Conservation (phyloP, 2,888 invertebrate genomes). For the Branchipolynoe longqiensis region DNA sequence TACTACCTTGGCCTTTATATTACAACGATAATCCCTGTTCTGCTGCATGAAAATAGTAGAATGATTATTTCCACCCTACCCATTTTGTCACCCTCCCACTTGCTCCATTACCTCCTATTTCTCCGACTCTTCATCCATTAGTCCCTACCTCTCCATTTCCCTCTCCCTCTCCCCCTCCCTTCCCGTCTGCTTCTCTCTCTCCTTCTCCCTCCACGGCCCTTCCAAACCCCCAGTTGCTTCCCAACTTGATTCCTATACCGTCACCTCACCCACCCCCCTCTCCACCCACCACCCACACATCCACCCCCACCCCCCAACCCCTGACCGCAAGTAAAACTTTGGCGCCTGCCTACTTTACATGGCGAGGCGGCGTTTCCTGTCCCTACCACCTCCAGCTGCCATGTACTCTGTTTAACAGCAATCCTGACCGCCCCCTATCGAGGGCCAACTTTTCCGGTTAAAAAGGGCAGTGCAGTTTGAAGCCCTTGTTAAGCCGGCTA, state of each 20-base stretch:
- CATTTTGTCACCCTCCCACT: no score
- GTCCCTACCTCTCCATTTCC: no score
- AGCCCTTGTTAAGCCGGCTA: constrained; percentile 45
- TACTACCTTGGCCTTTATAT: no score
- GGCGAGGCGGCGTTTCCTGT: constrained; percentile 28
- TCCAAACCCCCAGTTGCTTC: no score
- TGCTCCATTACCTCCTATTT: no score
- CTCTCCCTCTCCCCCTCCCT: no score
- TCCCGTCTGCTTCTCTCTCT: no score
- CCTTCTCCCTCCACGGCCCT: no score
- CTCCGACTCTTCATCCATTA: no score
- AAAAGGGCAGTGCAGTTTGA: constrained; percentile 48
- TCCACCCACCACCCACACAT: not conserved
- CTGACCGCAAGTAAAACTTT: not conserved
- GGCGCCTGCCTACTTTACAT: constrained; percentile 8
- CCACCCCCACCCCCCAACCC: not conserved
- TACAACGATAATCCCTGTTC: no score
- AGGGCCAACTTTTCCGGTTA: constrained; percentile 24
- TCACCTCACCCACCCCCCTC: not conserved
- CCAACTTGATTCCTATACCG: not conserved
- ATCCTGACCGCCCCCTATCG: not conserved
- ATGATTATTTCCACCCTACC: no score
- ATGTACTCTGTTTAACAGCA: constrained; percentile 13
- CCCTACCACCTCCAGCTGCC: not conserved
- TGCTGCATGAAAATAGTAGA: no score